Percentiles rank a stretch among this genome's conserved stretches.
phyloP scores from a whole-genome alignment of 2,888 invertebrate genomes.

The Bombylius major region DNA sequence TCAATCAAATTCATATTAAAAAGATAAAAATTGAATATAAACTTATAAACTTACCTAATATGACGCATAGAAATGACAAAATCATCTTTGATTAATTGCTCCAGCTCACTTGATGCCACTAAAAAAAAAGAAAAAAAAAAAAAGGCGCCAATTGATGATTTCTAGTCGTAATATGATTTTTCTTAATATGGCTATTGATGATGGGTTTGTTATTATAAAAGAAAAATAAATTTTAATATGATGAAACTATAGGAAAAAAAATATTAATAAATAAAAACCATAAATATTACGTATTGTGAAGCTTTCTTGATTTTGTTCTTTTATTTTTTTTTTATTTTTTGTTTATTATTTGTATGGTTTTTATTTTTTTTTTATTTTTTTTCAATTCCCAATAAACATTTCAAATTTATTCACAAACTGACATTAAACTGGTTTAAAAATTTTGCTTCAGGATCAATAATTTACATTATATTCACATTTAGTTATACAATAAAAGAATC shows the following conservation, averaged over 20 bases:
- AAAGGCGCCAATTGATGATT: conserved; percentile 4
- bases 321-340: not conserved
- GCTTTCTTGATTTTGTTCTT: not conserved
- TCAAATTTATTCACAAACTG: conserved; percentile 6
- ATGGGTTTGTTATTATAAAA: not conserved
- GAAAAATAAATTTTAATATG: not conserved
- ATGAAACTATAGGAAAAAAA: too few species aligned
- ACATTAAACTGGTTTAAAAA: conserved; percentile 8
- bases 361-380: not conserved
- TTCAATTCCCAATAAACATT: conserved; percentile 5
- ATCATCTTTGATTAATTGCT: conserved; percentile 35
- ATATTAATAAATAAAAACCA: too few species aligned
- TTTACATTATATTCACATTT: not conserved
- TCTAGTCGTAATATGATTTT: not conserved
- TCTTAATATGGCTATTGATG: not conserved
- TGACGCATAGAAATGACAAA: conserved; percentile 37
- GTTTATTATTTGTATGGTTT: not conserved
- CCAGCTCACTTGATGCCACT: conserved; percentile 35
- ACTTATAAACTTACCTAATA: conserved; percentile 27
- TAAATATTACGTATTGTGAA: not conserved
- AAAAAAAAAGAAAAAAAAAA: conserved; percentile 10
- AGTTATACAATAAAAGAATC: too few species aligned
- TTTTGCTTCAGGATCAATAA: not conserved
- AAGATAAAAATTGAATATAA: too few species aligned
- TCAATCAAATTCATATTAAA: too few species aligned